phyloP scores from a whole-genome alignment of 2,113 vertebrate genomes.

The Oriolus oriolus region DNA sequence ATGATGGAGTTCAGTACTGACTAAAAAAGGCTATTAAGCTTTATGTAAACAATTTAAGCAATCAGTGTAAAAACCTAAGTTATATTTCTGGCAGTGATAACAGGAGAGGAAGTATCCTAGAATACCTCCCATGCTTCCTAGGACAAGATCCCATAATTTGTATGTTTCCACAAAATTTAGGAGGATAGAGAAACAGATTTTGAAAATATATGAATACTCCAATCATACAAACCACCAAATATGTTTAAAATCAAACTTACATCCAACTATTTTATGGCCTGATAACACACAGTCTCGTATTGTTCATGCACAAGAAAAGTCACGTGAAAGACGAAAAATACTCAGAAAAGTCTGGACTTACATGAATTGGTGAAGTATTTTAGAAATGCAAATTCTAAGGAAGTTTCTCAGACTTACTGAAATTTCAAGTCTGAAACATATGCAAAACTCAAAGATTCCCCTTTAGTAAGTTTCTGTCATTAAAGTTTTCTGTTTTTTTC shows the following conservation, averaged over 20 bases:
- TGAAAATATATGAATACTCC: not conserved
- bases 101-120: not conserved
- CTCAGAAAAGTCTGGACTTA: not conserved
- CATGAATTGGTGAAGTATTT: not conserved
- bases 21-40: not conserved
- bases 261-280: not conserved
- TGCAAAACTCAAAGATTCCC: not conserved
- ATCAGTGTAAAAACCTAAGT: slow-evolving; percentile 8
- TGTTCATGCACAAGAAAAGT: not conserved
- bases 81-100: not conserved
- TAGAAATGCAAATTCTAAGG: not conserved
- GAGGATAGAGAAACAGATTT: not conserved
- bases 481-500: not conserved
- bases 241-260: not conserved
- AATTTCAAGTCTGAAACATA: not conserved
- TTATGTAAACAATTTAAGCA: slow-evolving; percentile 37
- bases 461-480: not conserved
- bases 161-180: not conserved
- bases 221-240: not conserved
- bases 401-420: not conserved
- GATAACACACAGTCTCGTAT: not conserved
- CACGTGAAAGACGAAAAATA: not conserved
- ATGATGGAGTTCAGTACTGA: not conserved
- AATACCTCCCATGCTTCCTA: not conserved
- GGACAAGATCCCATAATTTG: not conserved